Base-by-base conservation (phyloP, 2,888 invertebrate species). In the Alsophila aescularia region DNA sequence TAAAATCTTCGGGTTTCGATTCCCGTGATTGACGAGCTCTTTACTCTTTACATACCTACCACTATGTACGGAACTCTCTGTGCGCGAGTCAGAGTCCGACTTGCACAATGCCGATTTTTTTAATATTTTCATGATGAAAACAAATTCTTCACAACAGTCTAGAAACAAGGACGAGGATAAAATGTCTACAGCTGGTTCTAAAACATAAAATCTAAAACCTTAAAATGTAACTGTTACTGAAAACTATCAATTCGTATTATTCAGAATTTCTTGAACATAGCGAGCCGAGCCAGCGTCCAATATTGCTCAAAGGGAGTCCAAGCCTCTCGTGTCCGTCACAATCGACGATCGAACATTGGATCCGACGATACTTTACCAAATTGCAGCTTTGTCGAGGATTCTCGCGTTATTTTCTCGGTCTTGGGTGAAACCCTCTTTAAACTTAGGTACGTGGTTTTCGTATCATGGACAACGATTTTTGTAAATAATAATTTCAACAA, bases 361-460 rank as follows among this genome's bases (percentile, higher is more conserved):
- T 32, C 32, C 13, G 45, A 2, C 50, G 55, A 40, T 49, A 54
- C 55, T 44, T 35, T 10, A 15, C 27, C 44, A 31, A 55, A 55
- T 55, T 35, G 55, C 40, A 50, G 44, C 55, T 55, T 50, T 50
- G 35, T 43, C 16, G 16, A 2, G 40, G 37, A 48, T 32, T 42
- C 29, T 21, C 40, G n/a, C 42, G 29, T 12, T 13, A 12, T 43
- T 18, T 0, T 32, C 32, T 18, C 15, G 14, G 27, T 41, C 9
- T 31, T 7, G 9, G 1, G 15, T 35, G 15, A 16, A 16, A 10
- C 13, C 7, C 8, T 7, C 3, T 36, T 36, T 36, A n/a, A 36
- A 16, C n/a, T 32, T 29, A 7, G 2, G 9, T 4, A 27, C 9
- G 9, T 4, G 32, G 29, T 10, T 10, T 29, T 3, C n/a, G n/a